Percentiles rank a stretch among this genome's conserved stretches.
These are phyloP conservation scores for Nemotelus pantherinus DNA, from an alignment of 2,888 invertebrate genomes.

Conservation along the genomic window DNA sequence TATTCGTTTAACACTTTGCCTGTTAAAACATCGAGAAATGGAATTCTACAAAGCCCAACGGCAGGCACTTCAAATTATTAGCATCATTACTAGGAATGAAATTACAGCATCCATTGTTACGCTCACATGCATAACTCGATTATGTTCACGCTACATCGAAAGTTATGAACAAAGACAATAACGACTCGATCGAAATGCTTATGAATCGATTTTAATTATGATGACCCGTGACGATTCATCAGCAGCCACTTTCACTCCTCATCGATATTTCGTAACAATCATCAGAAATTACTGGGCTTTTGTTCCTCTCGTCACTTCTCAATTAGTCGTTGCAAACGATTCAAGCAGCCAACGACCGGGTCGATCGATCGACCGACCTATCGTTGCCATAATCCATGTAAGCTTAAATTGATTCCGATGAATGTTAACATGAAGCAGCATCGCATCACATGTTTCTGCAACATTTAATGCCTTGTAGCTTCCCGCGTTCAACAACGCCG, in stretches of 20 bases:
- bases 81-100: too few relatives aligned
- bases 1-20: too few relatives aligned
- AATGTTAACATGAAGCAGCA: slow-evolving; percentile 27
- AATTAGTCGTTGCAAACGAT: not conserved
- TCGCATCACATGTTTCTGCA: slow-evolving; percentile 36
- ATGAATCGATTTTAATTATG: too few relatives aligned
- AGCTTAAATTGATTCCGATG: slow-evolving; percentile 32
- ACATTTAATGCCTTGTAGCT: slow-evolving; percentile 42
- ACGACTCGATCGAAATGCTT: too few relatives aligned
- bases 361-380: not conserved
- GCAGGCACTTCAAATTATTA: too few relatives aligned
- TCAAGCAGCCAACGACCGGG: not conserved
- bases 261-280: not conserved
- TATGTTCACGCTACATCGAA: too few relatives aligned
- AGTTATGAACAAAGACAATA: too few relatives aligned
- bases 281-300: not conserved
- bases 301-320: slow-evolving; percentile 11
- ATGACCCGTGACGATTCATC: too few relatives aligned
- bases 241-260: not conserved
- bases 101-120: too few relatives aligned
- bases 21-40: too few relatives aligned
- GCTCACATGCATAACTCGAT: too few relatives aligned
- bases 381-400: slow-evolving; percentile 19
- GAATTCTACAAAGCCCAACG: too few relatives aligned
- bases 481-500: slow-evolving; percentile 40